Evolutionary conservation across 2,113 vertebrate genomes (phyloP), one percentile per base, ranked within the genome.

Genomic region (Pterocles gutturalis): DNA sequence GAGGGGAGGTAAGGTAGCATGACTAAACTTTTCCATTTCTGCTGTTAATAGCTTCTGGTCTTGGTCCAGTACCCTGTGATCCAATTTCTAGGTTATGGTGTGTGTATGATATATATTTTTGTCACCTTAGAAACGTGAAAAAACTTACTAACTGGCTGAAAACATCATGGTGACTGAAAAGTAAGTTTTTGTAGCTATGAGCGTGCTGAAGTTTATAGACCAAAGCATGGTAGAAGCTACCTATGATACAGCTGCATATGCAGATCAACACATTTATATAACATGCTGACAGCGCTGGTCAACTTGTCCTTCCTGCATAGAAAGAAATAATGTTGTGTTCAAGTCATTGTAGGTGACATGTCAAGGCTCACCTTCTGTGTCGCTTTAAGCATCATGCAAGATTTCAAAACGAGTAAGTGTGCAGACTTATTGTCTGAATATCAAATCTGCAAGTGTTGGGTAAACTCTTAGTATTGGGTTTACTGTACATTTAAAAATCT

Each of bases 41-140:
- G 41, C 91, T 83, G 58, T 72, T 94, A 95, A 94, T 93, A 86
- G 76, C 65, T 93, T 90, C 90, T 93, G 64, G 90, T 94, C 83
- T 76, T 86, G 88, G 72, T 96, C 85, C 85, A 92, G 60, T 57
- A 75, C 55, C 79, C 90, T 51, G 83, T 93, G 85, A 90, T 95
- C 83, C 80, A 90, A 73, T 95, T 93, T 83, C 87, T 80, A 86
- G 66, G 84, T 84, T 93, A 80, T 89, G 79, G 66, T 62, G 61
- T 92, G 76, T 76, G 65, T 43, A 87, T 93, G 96, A 97, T 96
- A 58, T 69, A 89, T 94, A 49, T 76, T 92, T 97, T 93, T 93
- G 94, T 89, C 93, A 60, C 75, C 66, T 89, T 65, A 83, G 83
- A 85, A 87, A 79, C 8, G 28, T 79, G 80, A 81, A 84, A 89